Percentiles rank a stretch among this genome's conserved stretches.
phyloP scores from a whole-genome alignment of 2,888 invertebrate species.

The Odontocolon sp. region DNA sequence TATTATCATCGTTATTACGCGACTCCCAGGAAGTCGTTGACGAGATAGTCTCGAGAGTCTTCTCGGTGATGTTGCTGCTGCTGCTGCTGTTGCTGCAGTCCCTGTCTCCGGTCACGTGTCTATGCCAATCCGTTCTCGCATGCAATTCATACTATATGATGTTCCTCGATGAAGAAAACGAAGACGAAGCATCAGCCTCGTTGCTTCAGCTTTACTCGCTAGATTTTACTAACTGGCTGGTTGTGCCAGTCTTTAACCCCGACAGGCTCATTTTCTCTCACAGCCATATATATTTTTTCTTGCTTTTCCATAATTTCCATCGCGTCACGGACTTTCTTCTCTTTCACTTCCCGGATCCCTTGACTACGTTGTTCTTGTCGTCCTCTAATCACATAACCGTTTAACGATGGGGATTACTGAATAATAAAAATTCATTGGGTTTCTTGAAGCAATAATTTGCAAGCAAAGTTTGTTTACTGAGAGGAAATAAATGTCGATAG shows the following conservation, averaged over 20 bases:
- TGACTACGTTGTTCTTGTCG: not conserved
- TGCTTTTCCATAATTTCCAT: conserved; percentile 22
- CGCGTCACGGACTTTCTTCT: conserved; percentile 25
- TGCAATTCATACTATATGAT: not conserved
- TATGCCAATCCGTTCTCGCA: conserved; percentile 31
- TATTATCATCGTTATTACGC: conserved; percentile 58
- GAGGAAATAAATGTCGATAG: too few relatives aligned
- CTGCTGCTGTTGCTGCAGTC: conserved; percentile 9
- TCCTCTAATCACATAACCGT: conserved; percentile 23
- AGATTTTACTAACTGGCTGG: conserved; percentile 22
- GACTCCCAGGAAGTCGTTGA: conserved; percentile 58
- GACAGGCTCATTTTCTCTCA: not conserved
- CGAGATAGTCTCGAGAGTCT: conserved; percentile 50
- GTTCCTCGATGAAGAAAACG: not conserved
- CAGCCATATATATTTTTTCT: not conserved
- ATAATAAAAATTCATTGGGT: conserved; percentile 13
- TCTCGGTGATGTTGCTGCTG: conserved; percentile 12
- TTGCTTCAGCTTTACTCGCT: conserved; percentile 5
- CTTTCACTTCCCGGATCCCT: conserved; percentile 25
- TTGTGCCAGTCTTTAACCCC: conserved; percentile 44
- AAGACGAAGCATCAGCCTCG: not conserved
- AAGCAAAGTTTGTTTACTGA: too few relatives aligned
- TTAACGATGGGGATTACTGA: conserved; percentile 16
- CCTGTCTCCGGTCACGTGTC: conserved; percentile 48
- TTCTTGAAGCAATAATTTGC: not conserved